A percentile compares a stretch with the other conserved stretches of the same genome.
Conservation (phyloP, 2,113 vertebrate genomes). For the Callospermophilus lateralis region DNA sequence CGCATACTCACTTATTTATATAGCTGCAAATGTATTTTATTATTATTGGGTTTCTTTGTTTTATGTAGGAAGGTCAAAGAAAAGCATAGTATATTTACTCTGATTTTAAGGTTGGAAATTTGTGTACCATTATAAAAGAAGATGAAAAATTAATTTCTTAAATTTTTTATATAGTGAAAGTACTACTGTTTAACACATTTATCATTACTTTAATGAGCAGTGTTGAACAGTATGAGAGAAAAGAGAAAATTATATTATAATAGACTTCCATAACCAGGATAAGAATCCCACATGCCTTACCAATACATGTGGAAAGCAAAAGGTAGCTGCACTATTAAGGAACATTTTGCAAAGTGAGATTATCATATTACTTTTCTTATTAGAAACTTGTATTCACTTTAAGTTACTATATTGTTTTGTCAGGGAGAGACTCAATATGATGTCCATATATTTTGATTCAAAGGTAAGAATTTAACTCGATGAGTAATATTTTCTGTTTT, state of each 20-base stretch:
- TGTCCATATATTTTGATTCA: slow-evolving; percentile 1
- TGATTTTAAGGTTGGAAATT: slow-evolving; percentile 30
- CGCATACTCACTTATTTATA: not conserved
- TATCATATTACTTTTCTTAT: not conserved
- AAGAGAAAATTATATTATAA: not conserved
- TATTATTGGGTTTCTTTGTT: slow-evolving; percentile 38
- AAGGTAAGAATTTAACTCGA: not conserved
- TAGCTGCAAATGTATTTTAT: not conserved
- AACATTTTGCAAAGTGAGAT: not conserved
- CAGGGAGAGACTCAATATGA: not conserved
- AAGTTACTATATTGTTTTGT: slow-evolving; percentile 15
- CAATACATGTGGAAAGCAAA: not conserved
- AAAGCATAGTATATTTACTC: not conserved
- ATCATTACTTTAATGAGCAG: slow-evolving; percentile 17
- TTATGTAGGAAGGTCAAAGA: slow-evolving; percentile 8
- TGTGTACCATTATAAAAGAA: not conserved
- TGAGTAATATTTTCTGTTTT: slow-evolving; percentile 13
- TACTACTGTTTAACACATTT: not conserved
- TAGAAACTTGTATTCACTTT: not conserved
- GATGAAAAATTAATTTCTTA: slow-evolving; percentile 24
- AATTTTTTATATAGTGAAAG: not conserved
- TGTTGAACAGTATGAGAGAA: not conserved
- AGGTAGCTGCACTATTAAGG: not conserved
- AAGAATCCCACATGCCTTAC: not conserved
- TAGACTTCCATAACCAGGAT: not conserved